Evolutionary conservation across 2,113 vertebrate genomes (phyloP).

Genomic region (Dipodomys ordii): DNA sequence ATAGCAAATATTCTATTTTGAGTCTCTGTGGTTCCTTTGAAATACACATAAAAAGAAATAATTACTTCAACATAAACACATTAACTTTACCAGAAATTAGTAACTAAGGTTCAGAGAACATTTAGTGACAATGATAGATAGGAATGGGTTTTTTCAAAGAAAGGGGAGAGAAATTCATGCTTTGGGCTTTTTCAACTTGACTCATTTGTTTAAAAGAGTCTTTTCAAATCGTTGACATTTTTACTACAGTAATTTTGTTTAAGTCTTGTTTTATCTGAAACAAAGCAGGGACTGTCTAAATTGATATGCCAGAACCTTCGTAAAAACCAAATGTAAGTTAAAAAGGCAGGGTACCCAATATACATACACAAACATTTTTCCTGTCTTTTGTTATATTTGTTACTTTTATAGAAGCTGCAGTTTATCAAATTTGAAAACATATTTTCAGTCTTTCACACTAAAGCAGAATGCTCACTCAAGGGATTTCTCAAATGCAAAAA

Average conservation of each 20-base stretch:
- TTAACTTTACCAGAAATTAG: constrained; percentile 36
- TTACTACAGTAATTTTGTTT: not conserved
- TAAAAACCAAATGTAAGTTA: not conserved
- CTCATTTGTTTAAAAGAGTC: not conserved
- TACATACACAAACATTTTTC: not conserved
- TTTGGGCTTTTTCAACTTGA: not conserved
- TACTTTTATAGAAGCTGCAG: not conserved
- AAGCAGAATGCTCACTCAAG: not conserved
- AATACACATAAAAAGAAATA: not conserved
- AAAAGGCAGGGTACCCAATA: not conserved
- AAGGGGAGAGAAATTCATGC: not conserved
- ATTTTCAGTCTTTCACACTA: not conserved
- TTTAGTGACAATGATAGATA: not conserved
- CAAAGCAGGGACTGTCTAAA: not conserved
- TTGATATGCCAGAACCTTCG: not conserved
- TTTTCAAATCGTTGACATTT: not conserved
- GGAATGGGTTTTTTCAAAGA: not conserved
- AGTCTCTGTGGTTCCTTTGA: not conserved
- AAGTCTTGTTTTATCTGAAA: not conserved
- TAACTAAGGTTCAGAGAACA: not conserved
- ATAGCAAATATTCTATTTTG: constrained; percentile 31
- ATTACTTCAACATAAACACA: constrained; percentile 32
- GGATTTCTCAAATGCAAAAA: not conserved
- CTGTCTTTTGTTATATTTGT: too few relatives aligned
- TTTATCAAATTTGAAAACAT: not conserved